Evolutionary conservation across 1,140 invertebrate genomes (phyloP), one percentile per base, ranked within the genome.

Genomic region (Saccostrea echinata): DNA sequence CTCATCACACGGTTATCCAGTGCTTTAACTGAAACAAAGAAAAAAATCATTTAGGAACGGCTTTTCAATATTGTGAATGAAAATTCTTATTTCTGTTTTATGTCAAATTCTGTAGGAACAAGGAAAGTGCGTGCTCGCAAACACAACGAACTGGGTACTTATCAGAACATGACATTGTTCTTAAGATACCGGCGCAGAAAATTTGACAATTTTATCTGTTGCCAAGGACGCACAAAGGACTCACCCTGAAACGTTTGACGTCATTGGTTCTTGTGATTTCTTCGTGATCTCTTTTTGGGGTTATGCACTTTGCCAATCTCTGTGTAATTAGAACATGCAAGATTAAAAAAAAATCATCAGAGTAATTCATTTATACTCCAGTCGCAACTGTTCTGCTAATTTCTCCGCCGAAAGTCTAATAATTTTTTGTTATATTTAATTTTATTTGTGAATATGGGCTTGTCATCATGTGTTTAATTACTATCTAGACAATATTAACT

Each of bases 281-380:
- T 18, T 90, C 90, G 71, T 93, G 92, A 85, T 93, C 92, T 89
- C 92, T 90, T 55, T 90, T 90, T 35, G 92, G 92, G 12, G 92
- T 92, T 61, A 93, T 93, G 57, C 92, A 90, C 61, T 91, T 53
- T 21, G 92, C 92, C 13, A 93, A 43, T 53, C 91, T 89, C 92
- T 93, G 90, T 53, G 91, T 88, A 24, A 86, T 68, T 33, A 64
- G 33, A 68, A 86, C 24, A 18, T 68, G 18, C 8, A 53, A 13
- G n/a, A 30, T 43, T 43, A 43, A 43, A 43, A 9, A n/a, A 9
- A 43, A 43, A 0, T 43, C 43, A 43, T 43, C 35, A 43, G 4
- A 43, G 43, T 43, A 43, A 43, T 43, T 0, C 6, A 43, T 43
- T 43, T 43, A 43, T 43, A 43, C 43, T 3, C 35, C 6, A 2